Conservation (phyloP, 37 sponge, comb jelly and placozoan species). For the Tethya wilhelma region DNA sequence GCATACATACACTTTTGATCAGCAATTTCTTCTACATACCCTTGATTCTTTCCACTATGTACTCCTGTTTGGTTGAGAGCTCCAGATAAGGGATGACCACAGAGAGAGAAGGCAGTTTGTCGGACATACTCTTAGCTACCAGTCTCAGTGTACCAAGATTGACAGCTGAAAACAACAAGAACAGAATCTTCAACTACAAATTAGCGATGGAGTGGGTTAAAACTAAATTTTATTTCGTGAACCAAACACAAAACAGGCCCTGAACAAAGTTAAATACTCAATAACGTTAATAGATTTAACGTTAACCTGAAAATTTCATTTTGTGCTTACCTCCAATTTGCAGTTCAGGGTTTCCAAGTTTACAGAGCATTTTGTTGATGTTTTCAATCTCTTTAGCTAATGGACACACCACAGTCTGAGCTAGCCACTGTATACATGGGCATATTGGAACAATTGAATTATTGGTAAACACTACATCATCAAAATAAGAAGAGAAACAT, state of each 20-base stretch:
- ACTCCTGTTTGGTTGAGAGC: constrained; percentile 85
- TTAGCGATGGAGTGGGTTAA: neutral
- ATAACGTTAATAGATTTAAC: neutral
- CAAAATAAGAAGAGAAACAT: neutral
- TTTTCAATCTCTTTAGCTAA: constrained; percentile 63
- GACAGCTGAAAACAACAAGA: constrained; percentile 7
- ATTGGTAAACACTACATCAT: neutral
- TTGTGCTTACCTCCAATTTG: constrained; percentile 60
- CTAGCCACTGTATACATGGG: constrained; percentile 67
- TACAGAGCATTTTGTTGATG: constrained; percentile 61
- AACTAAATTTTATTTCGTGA: neutral
- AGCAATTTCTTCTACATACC: constrained; percentile 29
- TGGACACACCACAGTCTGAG: constrained; percentile 61
- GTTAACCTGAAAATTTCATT: neutral
- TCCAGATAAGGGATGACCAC: constrained; percentile 83
- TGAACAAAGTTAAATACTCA: neutral
- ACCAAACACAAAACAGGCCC: neutral
- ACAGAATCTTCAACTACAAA: neutral
- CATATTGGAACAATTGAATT: too few relatives aligned
- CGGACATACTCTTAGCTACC: constrained; percentile 32
- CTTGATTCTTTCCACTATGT: constrained; percentile 78
- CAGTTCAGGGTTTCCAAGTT: constrained; percentile 39
- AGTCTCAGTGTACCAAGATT: constrained; percentile 27
- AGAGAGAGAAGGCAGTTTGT: constrained; percentile 59
- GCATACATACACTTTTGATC: neutral